Evolutionary conservation across 2,113 vertebrate genomes (phyloP), one percentile per base, ranked within the genome.

Genomic region (Psittacula cyanocephala): DNA sequence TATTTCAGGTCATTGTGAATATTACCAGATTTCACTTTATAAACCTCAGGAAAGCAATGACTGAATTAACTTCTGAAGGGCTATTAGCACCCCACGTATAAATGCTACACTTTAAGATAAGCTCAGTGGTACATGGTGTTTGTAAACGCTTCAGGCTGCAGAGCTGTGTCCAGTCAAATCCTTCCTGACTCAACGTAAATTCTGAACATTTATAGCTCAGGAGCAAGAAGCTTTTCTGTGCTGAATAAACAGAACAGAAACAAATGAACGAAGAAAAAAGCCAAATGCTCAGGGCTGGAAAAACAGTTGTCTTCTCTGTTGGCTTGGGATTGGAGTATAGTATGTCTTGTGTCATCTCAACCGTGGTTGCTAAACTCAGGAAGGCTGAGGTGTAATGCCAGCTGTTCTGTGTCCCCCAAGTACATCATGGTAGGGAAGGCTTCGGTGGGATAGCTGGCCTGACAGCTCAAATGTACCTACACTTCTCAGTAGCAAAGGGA

Each of bases 301-400:
- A 68, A 80, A 41, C 10, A 43, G 46, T 39, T 72, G 23, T 63
- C 43, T 82, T 4, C 23, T 55, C 46, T 46, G 20, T 22, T 62
- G 20, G 33, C 52, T 76, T 72, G 39, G n/a, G 17, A 67, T 9
- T 60, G 31, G 7, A 39, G 35, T 37, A 24, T 35, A 43, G 13
- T 29, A 75, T 16, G 7, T n/a, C 24, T 39, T 55, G 39, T 11
- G 46, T 55, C 37, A 35, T 44, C 27, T 81, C n/a, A 52, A 15
- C 15, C 0, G 0, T 2, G 7, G 17, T 2, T 52, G 22, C 44
- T 62, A 5, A 62, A 64, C 7, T 1, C 17, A 3, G 27, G 31
- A 76, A 13, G 22, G 19, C n/a, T 52, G 53, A 41, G 16, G 15
- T 65, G 11, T 57, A 89, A 69, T 0, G 2, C 11, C 50, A 72